Percentiles rank a stretch among this genome's conserved stretches.
These are phyloP conservation scores for Philereme vetulata DNA, from an alignment of 2,888 invertebrate genomes.

Conservation along the genomic window DNA sequence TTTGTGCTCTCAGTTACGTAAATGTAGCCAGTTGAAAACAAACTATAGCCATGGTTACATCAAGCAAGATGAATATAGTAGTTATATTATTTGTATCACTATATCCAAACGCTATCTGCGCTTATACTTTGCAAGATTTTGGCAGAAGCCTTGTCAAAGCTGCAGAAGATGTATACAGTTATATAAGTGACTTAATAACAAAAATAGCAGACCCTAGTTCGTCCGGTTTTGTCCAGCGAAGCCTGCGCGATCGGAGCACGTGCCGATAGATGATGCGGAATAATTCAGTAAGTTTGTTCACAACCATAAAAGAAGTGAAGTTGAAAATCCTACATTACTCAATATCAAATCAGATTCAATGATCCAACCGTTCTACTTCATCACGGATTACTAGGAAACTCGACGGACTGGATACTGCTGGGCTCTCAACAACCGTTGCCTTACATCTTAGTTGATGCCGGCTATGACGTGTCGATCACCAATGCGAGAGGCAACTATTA, in stretches of 20 bases:
- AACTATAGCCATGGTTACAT: slow-evolving; percentile 1
- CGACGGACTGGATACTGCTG: slow-evolving; percentile 70
- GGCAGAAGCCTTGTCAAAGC: not conserved
- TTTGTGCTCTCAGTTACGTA: not conserved
- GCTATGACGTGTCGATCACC: slow-evolving; percentile 85
- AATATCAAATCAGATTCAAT: slow-evolving; percentile 48
- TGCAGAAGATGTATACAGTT: not conserved
- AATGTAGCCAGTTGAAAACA: slow-evolving; percentile 10
- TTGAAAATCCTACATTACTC: slow-evolving; percentile 37
- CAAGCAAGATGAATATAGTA: slow-evolving; percentile 13
- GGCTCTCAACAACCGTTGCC: slow-evolving; percentile 65
- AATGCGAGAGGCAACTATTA: slow-evolving; percentile 74
- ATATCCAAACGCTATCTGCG: slow-evolving; percentile 1
- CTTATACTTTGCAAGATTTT: slow-evolving; percentile 1
- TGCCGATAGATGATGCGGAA: not conserved
- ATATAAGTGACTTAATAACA: not conserved
- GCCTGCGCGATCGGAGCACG: not conserved
- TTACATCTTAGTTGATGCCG: slow-evolving; percentile 78
- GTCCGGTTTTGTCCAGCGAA: not conserved
- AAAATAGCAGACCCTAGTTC: not conserved
- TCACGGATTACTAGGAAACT: slow-evolving; percentile 69
- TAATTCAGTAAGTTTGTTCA: slow-evolving; percentile 13
- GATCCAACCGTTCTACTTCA: slow-evolving; percentile 59
- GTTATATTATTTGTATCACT: slow-evolving; percentile 9
- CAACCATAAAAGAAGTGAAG: not conserved